phyloP scores from a whole-genome alignment of 2,888 invertebrate genomes.

The Drosophila quinaria region DNA sequence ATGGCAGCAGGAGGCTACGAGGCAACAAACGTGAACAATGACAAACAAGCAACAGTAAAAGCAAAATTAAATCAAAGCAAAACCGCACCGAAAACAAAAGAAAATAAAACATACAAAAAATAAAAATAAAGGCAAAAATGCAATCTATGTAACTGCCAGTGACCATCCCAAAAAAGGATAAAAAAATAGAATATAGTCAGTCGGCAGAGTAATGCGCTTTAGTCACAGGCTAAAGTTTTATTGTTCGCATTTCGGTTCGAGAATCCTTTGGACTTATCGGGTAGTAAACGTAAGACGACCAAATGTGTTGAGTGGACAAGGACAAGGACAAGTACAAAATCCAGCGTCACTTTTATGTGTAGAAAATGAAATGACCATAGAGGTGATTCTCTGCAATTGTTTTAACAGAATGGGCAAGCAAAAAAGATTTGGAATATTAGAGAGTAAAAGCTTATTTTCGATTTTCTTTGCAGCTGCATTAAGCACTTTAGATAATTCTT shows the following conservation, averaged over 20 bases:
- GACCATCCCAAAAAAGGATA: conserved; percentile 14
- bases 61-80: conserved; percentile 77
- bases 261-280: conserved; percentile 55
- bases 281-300: conserved; percentile 44
- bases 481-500: conserved; percentile 8
- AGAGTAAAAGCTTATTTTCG: conserved; percentile 4
- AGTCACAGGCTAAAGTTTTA: conserved; percentile 50
- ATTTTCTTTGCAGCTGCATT: background rate
- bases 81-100: conserved; percentile 57
- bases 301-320: conserved; percentile 32
- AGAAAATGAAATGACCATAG: conserved; percentile 40
- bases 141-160: conserved; percentile 35
- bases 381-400: conserved; percentile 10
- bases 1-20: conserved; percentile 7
- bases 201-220: conserved; percentile 62
- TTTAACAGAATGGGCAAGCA: background rate
- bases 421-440: background rate
- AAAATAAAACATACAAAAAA: conserved; percentile 5
- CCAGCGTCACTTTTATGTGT: conserved; percentile 32
- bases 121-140: conserved; percentile 31
- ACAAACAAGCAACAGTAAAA: conserved; percentile 56
- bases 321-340: conserved; percentile 35
- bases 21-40: conserved; percentile 38
- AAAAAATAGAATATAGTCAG: conserved; percentile 2
- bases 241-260: conserved; percentile 38